Evolutionary conservation across 2,113 vertebrate genomes (phyloP).

Genomic region (Rhagologus leucostigma): DNA sequence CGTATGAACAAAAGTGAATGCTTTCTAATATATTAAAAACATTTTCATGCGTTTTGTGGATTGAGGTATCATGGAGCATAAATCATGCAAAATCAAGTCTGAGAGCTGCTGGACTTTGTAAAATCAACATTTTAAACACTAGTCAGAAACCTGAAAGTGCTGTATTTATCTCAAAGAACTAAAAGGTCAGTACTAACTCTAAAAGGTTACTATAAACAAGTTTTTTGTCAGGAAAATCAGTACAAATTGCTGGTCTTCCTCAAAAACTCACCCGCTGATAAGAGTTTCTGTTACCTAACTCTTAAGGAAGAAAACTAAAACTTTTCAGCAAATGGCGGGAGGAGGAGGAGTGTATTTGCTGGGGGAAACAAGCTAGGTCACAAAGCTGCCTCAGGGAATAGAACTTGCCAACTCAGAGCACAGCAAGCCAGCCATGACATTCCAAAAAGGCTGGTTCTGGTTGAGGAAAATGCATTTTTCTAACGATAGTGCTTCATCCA

Average conservation of each 20-base stretch:
- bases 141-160: neutral
- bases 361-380: neutral
- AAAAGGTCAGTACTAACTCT: neutral
- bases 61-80: neutral
- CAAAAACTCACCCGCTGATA: neutral
- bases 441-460: neutral
- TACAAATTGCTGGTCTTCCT: neutral
- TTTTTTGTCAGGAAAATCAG: neutral
- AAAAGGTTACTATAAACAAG: neutral
- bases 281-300: neutral
- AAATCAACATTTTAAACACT: neutral
- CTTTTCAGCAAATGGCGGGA: neutral
- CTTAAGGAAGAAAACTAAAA: neutral
- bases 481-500: neutral
- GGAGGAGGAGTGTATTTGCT: neutral
- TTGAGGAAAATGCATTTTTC: neutral
- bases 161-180: neutral
- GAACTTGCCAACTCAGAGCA: neutral
- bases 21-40: neutral
- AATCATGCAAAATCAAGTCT: neutral
- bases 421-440: neutral
- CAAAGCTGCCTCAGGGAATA: neutral
- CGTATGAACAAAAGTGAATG: neutral
- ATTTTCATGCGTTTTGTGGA: neutral
- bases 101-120: neutral